Evolutionary conservation across 2,888 invertebrate species (phyloP), one percentile per base, ranked within the genome.

Genomic region (Drosophila rubida): DNA sequence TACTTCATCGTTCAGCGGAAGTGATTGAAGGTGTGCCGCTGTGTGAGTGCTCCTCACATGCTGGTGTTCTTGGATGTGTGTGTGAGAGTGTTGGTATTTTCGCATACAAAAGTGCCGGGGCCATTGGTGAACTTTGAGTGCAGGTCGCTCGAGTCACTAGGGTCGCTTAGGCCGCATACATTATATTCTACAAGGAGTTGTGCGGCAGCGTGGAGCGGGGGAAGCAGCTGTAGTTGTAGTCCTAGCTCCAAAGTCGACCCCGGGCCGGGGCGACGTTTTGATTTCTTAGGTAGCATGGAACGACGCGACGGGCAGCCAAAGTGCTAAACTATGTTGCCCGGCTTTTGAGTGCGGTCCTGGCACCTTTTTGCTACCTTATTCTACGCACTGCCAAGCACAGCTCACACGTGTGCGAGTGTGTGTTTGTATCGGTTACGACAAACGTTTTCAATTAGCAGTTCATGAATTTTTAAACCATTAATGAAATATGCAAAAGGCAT

Each of bases 1-100:
- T 89, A 90, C 90, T 90, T 90, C 87, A 89, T 83, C 90, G 89
- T 89, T 87, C 87, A 85, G 80, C 90, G 91, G 91, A 90, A 90
- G 91, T 90, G 90, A 90, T 90, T 90, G 90, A 90, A 88, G 88
- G 88, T 87, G 87, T 83, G 80, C 71, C 69, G 70, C 61, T 67
- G 66, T 86, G 57, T 42, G 53, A 54, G 57, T 65, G 53, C 39
- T 25, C 39, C 32, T 51, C 50, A n/a, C 16, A 41, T 50, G 19
- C 3, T 19, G 19, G 19, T 46, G 48, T 48, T n/a, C n/a, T n/a
- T 37, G 35, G 6, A 25, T 39, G 27, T 46, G 45, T 58, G 30
- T 48, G 44, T 59, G 44, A 46, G 44, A 66, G 68, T 77, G 63
- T 66, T 77, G 80, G 71, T 71, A 77, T 79, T 80, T 74, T 86